phyloP scores from a whole-genome alignment of 1,140 invertebrate genomes.

The Habropoda laboriosa region DNA sequence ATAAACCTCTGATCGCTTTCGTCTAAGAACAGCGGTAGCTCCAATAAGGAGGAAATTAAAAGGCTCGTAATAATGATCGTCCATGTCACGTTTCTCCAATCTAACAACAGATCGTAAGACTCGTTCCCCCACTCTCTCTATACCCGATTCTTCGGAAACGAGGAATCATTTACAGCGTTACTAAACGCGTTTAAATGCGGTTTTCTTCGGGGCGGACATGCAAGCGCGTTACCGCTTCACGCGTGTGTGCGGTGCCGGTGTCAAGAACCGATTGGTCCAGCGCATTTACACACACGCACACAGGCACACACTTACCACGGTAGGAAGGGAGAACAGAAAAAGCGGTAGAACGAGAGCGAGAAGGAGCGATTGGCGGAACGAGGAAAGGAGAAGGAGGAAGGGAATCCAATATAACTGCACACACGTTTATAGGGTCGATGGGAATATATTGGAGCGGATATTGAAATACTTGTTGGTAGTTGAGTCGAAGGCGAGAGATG shows the following conservation, averaged over 20 bases:
- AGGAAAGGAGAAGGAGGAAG: slow-evolving; percentile 58
- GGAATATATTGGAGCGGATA: slow-evolving; percentile 81
- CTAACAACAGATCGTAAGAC: not conserved
- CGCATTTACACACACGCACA: not conserved
- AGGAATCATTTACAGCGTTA: slow-evolving; percentile 63
- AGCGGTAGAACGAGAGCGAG: slow-evolving; percentile 39
- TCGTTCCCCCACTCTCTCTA: not conserved
- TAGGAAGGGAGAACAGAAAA: slow-evolving; percentile 62
- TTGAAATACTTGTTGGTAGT: slow-evolving; percentile 82
- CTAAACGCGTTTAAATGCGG: slow-evolving; percentile 56
- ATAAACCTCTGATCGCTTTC: not conserved
- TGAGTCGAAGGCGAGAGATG: slow-evolving; percentile 80
- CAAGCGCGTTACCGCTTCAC: not conserved
- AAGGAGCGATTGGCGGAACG: slow-evolving; percentile 56
- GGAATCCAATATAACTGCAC: slow-evolving; percentile 81
- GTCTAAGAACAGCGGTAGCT: not conserved
- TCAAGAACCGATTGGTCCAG: slow-evolving; percentile 43
- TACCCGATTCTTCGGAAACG: slow-evolving; percentile 1
- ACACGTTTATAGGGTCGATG: slow-evolving; percentile 79
- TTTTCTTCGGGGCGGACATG: slow-evolving; percentile 35
- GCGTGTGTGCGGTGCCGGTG: not conserved
- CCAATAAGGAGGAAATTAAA: slow-evolving; percentile 25
- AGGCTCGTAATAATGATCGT: not conserved
- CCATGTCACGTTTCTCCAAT: not conserved
- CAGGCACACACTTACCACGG: too few relatives aligned